Base-by-base conservation (phyloP, 2,113 vertebrate species). In the Sinocyclocheilus grahami region DNA sequence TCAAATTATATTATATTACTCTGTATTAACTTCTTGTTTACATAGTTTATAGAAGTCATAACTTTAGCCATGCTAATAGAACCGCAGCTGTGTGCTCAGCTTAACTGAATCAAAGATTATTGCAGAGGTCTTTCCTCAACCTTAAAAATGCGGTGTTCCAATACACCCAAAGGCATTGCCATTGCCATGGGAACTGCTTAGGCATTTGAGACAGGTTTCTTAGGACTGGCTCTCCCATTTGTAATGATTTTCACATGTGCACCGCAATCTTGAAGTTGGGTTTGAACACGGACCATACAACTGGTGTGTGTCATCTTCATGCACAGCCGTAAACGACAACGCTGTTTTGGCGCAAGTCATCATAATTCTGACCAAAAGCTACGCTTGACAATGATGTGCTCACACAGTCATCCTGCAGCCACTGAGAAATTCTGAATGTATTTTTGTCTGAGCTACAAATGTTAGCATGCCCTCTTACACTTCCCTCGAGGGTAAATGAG, bases 101-200 rank as follows among this genome's bases (percentile, higher is more conserved):
- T 75, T 55, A 78, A 37, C 7, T 20, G 10, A 37, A 80, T 62
- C 0, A 9, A 63, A 42, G 10, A 80, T 80, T 63, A 78, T 55
- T 78, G 48, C 51, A 20, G 51, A 78, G 27, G 76, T 11, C 18
- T 80, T 58, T 48, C 14, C 63, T 67, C 42, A 51, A 30, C 62
- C 63, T 69, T 48, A 51, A 69, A 67, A 42, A 58, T 83, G 22
- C 30, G 14, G n/a, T 4, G 12, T 27, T 18, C 22, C 82, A 24
- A 33, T 14, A 67, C 13, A 24, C 69, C 67, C 82, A 53, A 83
- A 83, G 46, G 46, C 18, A 55, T 62, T 71, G 42, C 48, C 18
- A 83, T 83, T 60, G 67, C 82, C 82, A 83, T 83, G 82, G 82
- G 51, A 84, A 84, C 82, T 24, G 82, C 51, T 27, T 18, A 33